phyloP scores from a whole-genome alignment of 2,797 vertebrate species.

The Enteromius mattozi region DNA sequence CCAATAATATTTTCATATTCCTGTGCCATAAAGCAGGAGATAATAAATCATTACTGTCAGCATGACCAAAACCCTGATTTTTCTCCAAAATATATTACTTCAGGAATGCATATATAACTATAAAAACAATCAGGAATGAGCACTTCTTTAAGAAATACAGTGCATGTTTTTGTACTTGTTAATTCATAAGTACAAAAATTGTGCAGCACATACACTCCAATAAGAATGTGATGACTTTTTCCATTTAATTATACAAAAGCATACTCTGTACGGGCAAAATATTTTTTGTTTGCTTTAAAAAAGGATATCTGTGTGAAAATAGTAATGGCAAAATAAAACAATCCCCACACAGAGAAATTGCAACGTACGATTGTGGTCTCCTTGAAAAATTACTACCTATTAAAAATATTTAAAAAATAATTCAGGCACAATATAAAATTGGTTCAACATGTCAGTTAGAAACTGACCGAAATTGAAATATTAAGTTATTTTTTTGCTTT shows the following conservation, averaged over 20 bases:
- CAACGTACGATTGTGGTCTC: background rate
- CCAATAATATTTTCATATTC: slow-evolving; percentile 4
- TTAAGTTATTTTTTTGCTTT: background rate
- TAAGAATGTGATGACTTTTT: background rate
- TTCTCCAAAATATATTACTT: slow-evolving; percentile 16
- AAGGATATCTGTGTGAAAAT: background rate
- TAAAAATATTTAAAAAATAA: background rate
- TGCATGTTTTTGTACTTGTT: background rate
- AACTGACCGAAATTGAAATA: background rate
- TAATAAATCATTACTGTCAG: background rate
- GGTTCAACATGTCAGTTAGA: background rate
- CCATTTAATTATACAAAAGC: background rate
- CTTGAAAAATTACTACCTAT: background rate
- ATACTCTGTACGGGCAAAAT: background rate
- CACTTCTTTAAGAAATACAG: slow-evolving; percentile 4
- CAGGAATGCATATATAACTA: slow-evolving; percentile 19
- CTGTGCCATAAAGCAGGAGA: background rate
- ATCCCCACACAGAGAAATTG: background rate
- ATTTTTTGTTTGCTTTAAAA: background rate
- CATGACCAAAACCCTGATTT: slow-evolving; percentile 17
- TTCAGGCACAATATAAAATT: slow-evolving; percentile 24
- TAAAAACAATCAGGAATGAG: background rate
- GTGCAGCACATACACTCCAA: background rate
- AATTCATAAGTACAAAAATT: background rate
- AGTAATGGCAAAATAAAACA: background rate